Evolutionary conservation across 2,888 invertebrate species (phyloP).

Genomic region (Agrotis clavis): DNA sequence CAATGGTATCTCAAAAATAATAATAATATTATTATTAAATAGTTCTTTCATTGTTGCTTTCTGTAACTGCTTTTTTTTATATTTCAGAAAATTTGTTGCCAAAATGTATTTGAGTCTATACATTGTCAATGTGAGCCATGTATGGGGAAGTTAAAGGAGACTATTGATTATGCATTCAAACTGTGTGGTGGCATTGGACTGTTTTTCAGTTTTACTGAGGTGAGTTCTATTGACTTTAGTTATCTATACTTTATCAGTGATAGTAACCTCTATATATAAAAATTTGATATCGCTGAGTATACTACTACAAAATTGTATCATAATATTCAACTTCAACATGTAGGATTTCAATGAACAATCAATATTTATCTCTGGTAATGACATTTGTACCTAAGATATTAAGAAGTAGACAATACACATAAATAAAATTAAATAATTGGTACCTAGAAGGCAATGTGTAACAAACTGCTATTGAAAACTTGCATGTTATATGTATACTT

Average conservation of each 20-base stretch:
- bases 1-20: neutral
- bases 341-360: neutral
- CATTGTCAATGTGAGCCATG: slow-evolving; percentile 94
- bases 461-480: neutral
- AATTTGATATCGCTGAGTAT: slow-evolving; percentile 17
- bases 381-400: neutral
- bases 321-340: neutral
- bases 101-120: slow-evolving; percentile 66
- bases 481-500: slow-evolving; percentile 30
- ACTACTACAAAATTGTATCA: neutral
- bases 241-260: slow-evolving; percentile 42
- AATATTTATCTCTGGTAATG: neutral
- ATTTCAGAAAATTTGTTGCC: slow-evolving; percentile 91
- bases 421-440: neutral
- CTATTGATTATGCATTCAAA: slow-evolving; percentile 96
- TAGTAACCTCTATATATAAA: slow-evolving; percentile 29
- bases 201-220: slow-evolving; percentile 99
- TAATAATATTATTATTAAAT: neutral
- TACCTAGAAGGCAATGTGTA: slow-evolving; percentile 2
- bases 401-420: neutral
- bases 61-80: neutral
- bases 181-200: slow-evolving; percentile 97
- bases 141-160: slow-evolving; percentile 93
- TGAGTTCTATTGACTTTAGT: slow-evolving; percentile 81
- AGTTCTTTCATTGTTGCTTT: neutral